Evolutionary conservation across 1,140 invertebrate genomes (phyloP).

Genomic region (Pseudomyrmex gracilis): DNA sequence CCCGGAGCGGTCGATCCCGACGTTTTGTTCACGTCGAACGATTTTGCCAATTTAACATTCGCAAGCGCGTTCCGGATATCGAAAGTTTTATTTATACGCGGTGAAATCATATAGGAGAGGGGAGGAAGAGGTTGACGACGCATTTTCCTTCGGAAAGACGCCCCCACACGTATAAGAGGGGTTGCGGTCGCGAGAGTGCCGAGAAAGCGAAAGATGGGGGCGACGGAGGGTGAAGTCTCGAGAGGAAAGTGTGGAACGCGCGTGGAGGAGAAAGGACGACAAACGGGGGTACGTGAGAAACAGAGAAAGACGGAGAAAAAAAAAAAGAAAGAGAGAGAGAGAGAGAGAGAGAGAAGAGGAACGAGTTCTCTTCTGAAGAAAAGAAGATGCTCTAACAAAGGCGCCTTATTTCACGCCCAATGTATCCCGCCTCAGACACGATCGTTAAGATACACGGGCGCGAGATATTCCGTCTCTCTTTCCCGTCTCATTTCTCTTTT

Average conservation of each 20-base stretch:
- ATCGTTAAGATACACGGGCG: slow-evolving; percentile 80
- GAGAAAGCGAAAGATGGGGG: slow-evolving; percentile 27
- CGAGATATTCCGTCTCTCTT: slow-evolving; percentile 50
- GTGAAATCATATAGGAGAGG: slow-evolving; percentile 40
- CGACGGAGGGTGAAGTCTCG: slow-evolving; percentile 40
- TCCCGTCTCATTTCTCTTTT: slow-evolving; percentile 25
- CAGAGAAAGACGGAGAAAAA: slow-evolving; percentile 1
- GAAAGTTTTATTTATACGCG: neutral
- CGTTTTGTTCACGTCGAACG: neutral
- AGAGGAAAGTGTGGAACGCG: neutral
- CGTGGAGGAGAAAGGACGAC: no score
- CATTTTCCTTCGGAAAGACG: slow-evolving; percentile 48
- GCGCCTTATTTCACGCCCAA: slow-evolving; percentile 80
- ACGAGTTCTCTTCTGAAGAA: slow-evolving; percentile 67
- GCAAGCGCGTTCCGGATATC: no score
- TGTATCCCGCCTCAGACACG: slow-evolving; percentile 79
- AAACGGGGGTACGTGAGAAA: neutral
- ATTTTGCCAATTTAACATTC: no score
- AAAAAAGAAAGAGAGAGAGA: slow-evolving; percentile 1
- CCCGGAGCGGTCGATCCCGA: neutral
- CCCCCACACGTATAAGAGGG: slow-evolving; percentile 46
- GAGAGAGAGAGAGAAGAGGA: neutral
- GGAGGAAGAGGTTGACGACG: slow-evolving; percentile 30
- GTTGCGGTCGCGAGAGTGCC: slow-evolving; percentile 61
- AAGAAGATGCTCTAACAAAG: slow-evolving; percentile 75